Evolutionary conservation across 2,888 invertebrate species (phyloP).

Genomic region (Drepana falcataria): DNA sequence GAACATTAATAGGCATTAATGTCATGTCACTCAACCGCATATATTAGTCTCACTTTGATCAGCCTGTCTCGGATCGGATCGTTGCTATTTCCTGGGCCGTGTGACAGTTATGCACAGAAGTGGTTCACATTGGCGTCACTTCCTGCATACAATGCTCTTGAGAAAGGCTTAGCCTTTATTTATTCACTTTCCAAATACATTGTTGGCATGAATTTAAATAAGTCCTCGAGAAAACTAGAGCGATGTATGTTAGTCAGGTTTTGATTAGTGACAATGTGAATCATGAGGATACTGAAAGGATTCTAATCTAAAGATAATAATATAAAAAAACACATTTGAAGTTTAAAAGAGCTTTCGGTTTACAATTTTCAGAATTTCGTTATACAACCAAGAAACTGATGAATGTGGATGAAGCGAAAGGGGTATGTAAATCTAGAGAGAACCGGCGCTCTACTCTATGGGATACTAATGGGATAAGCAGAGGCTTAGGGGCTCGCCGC

Average conservation of each 20-base stretch:
- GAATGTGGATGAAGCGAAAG: no score
- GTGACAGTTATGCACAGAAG: constrained; percentile 20
- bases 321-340: no score
- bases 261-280: background rate
- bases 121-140: constrained; percentile 46
- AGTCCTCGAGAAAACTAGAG: constrained; percentile 3
- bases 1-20: no score
- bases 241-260: background rate
- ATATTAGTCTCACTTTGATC: no score
- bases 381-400: no score
- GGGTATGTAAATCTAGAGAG: no score
- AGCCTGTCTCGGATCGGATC: background rate
- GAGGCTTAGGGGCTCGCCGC: no score
- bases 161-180: constrained; percentile 6
- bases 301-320: background rate
- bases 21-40: background rate
- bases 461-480: no score
- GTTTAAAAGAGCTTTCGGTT: no score
- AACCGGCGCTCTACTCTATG: no score
- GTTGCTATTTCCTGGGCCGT: constrained; percentile 13
- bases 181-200: background rate
- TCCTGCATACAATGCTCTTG: constrained; percentile 20
- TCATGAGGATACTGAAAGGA: background rate
- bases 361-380: no score
- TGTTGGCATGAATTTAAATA: background rate